A percentile compares a stretch with the other conserved stretches of the same genome.
These are phyloP conservation scores for Caenorhabditis afra DNA, from an alignment of 2,888 invertebrate genomes.

Conservation along the genomic window DNA sequence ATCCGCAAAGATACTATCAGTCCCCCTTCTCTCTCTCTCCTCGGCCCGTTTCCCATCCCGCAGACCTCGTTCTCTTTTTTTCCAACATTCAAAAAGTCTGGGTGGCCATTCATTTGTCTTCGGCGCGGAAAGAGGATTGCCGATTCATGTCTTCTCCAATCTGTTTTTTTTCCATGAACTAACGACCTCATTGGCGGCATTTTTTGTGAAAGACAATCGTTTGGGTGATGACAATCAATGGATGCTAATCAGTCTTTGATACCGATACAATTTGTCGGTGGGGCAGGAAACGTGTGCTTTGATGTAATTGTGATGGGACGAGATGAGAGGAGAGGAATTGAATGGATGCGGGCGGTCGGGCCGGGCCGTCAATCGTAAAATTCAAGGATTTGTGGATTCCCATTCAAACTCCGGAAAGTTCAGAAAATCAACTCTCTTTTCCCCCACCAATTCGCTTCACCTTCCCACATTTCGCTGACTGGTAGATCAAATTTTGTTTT, in stretches of 20 bases:
- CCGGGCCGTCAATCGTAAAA: too few species aligned
- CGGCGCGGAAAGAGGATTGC: too few species aligned
- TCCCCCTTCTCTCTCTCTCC: background rate
- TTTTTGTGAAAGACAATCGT: constrained; percentile 25
- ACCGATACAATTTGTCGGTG: constrained; percentile 23
- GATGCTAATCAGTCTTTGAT: constrained; percentile 54
- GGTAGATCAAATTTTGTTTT: too few species aligned
- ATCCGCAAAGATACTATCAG: background rate
- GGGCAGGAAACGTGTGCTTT: background rate
- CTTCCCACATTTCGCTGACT: too few species aligned
- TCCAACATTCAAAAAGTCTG: constrained; percentile 7
- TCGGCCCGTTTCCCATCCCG: too few species aligned
- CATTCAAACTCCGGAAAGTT: too few species aligned
- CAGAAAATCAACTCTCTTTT: too few species aligned
- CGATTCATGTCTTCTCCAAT: background rate
- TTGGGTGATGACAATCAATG: constrained; percentile 28
- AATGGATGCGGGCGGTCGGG: too few species aligned
- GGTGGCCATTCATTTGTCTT: too few species aligned
- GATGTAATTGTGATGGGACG: background rate
- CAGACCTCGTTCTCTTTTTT: constrained; percentile 17
- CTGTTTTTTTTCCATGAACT: constrained; percentile 12
- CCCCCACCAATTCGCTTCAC: too few species aligned
- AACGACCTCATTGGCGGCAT: constrained; percentile 49
- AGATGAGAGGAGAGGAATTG: too few species aligned
- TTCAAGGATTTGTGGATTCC: too few species aligned